Base-by-base conservation (phyloP, 1,140 invertebrate species). In the Trachymyrmex cornetzi region DNA sequence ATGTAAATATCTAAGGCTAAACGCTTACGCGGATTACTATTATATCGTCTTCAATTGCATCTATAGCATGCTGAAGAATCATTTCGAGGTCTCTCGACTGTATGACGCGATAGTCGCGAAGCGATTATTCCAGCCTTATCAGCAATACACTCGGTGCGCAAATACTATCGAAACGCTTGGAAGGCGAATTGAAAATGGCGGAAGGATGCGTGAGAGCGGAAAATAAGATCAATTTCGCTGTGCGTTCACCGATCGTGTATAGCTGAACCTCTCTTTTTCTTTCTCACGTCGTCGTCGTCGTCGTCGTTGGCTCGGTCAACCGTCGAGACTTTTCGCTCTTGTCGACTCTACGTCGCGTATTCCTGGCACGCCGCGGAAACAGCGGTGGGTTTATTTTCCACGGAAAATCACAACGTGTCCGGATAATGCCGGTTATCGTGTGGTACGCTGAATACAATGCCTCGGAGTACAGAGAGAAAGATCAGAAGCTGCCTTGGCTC, bases 381-480 rank as follows among this genome's bases (percentile, higher is more conserved):
- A 87, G 77, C 84, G 81, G 80, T 63, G 81, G 77, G 75, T 92
- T 90, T 92, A 92, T 93, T 93, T 92, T 93, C 86, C 82, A 86
- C 89, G 90, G 89, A 77, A 92, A 92, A 92, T 92, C 92, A 91
- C 89, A 89, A 91, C 91, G 87, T 88, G 90, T 88, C 86, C 87
- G 87, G 87, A 86, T 87, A 92, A 93, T 91, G 69, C 88, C 71
- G 88, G 90, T 86, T 91, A 89, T 92, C 89, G 87, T 72, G 79
- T 67, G 72, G 81, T 59, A 57, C 84, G 79, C 63, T 61, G 81
- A 87, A 91, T 86, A 88, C 89, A 93, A 90, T 79, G 89, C 77
- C 86, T 44, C 53, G 63, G 38, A 48, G 63, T 81, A 44, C 27
- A 57, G 53, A 38, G 38, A 27, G 53, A 67, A 61, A 27, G 67